Percentiles rank a stretch among this genome's conserved stretches.
Conservation (phyloP, 2,113 vertebrate genomes). For the Ginglymostoma cirratum region DNA sequence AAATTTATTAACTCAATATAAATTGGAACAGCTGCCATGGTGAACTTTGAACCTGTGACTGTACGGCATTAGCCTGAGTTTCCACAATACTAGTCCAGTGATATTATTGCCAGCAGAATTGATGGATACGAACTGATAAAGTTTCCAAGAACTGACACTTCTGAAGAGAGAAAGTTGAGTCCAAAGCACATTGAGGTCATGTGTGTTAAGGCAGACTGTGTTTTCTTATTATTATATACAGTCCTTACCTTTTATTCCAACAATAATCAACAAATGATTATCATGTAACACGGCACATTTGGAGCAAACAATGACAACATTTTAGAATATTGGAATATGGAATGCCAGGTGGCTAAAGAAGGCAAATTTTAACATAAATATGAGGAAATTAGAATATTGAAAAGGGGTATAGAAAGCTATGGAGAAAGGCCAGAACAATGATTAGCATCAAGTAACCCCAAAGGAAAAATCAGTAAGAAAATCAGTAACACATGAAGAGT, state of each 20-base stretch:
- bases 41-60: too few species aligned
- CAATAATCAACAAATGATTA: neutral
- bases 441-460: neutral
- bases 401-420: neutral
- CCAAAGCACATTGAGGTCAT: neutral
- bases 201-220: neutral
- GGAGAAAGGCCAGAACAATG: neutral
- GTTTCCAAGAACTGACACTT: neutral
- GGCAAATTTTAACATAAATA: neutral
- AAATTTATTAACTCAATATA: too few species aligned
- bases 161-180: neutral
- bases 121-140: neutral
- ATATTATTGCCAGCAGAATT: too few species aligned
- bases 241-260: neutral
- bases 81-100: too few species aligned
- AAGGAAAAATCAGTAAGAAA: too few species aligned
- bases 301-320: neutral
- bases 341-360: neutral
- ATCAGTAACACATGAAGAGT: too few species aligned
- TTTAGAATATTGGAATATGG: neutral
- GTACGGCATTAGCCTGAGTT: too few species aligned
- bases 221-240: neutral
- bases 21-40: too few species aligned
- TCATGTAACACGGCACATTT: neutral
- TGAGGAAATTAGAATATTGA: neutral